phyloP scores from a whole-genome alignment of 2,113 vertebrate genomes.

The Hiodon alosoides region DNA sequence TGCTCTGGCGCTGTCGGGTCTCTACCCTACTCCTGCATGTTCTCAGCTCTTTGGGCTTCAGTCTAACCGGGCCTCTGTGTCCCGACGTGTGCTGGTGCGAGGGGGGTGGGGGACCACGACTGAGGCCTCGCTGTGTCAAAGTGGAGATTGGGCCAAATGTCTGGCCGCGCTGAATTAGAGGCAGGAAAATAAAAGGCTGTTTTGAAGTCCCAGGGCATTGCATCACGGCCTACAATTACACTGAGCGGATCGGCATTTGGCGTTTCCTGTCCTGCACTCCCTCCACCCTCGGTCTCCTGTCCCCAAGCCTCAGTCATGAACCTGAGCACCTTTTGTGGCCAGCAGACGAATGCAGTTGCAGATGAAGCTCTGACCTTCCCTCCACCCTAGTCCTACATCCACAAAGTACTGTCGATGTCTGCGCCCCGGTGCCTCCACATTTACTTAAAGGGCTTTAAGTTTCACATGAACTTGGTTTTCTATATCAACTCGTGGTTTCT shows the following conservation, averaged over 20 bases:
- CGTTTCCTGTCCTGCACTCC: conserved; percentile 33
- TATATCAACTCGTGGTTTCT: too few relatives aligned
- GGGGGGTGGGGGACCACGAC: not conserved
- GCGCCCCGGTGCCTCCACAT: conserved; percentile 22
- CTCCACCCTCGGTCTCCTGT: conserved; percentile 16
- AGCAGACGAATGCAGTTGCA: conserved; percentile 40
- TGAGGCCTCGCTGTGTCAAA: conserved; percentile 42
- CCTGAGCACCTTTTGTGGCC: conserved; percentile 28
- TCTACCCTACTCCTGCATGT: not conserved
- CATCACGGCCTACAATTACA: conserved; percentile 47
- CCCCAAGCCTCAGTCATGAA: conserved; percentile 11
- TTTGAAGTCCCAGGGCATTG: conserved; percentile 40
- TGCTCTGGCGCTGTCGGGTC: conserved; percentile 31
- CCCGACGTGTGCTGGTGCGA: conserved; percentile 35
- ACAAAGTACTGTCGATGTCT: conserved; percentile 31
- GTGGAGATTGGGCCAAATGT: conserved; percentile 38
- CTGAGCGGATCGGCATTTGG: conserved; percentile 35
- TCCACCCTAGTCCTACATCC: conserved; percentile 27
- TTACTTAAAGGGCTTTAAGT: not conserved
- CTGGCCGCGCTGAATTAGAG: conserved; percentile 41
- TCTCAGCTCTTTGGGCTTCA: not conserved
- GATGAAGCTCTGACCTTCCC: conserved; percentile 42
- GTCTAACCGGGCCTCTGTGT: not conserved
- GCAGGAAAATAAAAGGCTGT: conserved; percentile 44
- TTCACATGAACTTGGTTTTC: too few relatives aligned